A percentile compares a stretch with the other conserved stretches of the same genome.
Conservation (phyloP, 2,113 vertebrate species). For the Tachycineta bicolor region DNA sequence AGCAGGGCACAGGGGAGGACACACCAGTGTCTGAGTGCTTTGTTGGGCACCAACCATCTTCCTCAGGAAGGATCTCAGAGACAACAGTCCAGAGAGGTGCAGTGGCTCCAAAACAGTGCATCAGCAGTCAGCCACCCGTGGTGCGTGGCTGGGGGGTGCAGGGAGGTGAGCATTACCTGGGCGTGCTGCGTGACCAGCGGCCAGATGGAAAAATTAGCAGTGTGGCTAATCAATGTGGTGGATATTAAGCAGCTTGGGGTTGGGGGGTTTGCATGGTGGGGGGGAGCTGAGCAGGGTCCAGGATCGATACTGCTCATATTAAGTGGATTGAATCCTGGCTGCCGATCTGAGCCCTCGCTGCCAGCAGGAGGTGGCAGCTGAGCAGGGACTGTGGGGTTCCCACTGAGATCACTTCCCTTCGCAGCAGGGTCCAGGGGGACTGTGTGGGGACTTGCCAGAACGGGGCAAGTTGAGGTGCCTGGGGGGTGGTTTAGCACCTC, state of each 20-base stretch:
- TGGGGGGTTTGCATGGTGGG: background rate
- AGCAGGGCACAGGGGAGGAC: background rate
- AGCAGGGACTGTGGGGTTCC: background rate
- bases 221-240: slow-evolving; percentile 24
- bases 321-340: slow-evolving; percentile 44
- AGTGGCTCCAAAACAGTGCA: background rate
- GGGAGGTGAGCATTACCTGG: background rate
- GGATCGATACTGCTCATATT: background rate
- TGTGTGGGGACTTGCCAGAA: accelerated
- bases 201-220: slow-evolving; percentile 57
- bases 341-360: background rate
- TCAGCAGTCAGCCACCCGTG: background rate
- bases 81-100: accelerated
- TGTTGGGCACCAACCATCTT: background rate
- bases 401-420: background rate
- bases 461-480: background rate
- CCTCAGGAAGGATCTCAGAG: background rate
- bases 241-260: slow-evolving; percentile 1
- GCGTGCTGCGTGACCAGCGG: background rate
- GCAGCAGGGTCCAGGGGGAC: background rate
- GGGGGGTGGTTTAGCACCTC: background rate
- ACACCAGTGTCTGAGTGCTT: background rate
- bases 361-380: background rate
- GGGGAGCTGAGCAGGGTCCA: background rate
- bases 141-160: background rate